phyloP scores from a whole-genome alignment of 2,113 vertebrate species.

The Fulmarus glacialis region DNA sequence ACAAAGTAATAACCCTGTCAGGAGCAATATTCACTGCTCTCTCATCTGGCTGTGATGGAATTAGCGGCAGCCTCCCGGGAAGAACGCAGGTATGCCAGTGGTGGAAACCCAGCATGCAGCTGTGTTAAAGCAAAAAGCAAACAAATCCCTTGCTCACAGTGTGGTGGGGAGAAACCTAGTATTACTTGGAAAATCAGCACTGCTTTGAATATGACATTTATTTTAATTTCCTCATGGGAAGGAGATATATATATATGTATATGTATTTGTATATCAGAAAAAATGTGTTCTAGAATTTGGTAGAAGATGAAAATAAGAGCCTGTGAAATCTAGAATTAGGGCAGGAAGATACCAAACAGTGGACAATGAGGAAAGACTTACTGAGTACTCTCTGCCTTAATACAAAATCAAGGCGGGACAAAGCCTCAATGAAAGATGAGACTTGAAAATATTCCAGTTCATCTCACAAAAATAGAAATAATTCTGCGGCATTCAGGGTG shows the following conservation, averaged over 20 bases:
- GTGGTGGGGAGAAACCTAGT: background rate
- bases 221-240: background rate
- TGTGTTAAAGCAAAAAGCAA: background rate
- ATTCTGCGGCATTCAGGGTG: background rate
- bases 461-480: background rate
- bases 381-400: background rate
- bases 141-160: background rate
- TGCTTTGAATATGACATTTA: background rate
- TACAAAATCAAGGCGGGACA: background rate
- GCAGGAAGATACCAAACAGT: background rate
- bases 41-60: background rate
- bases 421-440: background rate
- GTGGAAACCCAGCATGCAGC: background rate
- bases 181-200: background rate
- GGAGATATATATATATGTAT: background rate
- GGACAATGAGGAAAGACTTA: background rate
- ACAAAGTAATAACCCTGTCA: conserved; percentile 52
- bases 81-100: background rate
- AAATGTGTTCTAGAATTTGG: background rate
- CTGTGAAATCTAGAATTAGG: background rate
- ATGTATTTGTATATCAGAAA: background rate
- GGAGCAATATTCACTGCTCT: background rate
- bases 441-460: background rate
- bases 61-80: background rate
- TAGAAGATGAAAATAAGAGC: background rate